Conservation (phyloP, 2,797 vertebrate genomes). For the Botia kubotai region DNA sequence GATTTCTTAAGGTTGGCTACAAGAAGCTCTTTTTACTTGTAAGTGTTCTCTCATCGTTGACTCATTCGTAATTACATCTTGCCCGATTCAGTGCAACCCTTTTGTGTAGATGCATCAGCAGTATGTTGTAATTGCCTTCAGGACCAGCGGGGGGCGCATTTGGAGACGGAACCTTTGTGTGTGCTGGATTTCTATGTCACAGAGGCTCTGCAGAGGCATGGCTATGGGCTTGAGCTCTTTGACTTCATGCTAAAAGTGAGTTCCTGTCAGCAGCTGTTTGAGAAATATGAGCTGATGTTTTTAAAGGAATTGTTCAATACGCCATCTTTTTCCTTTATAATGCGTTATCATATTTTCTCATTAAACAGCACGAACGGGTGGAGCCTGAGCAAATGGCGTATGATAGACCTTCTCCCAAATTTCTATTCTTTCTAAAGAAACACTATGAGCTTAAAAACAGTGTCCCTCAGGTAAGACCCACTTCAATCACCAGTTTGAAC, state of each 20-base stretch:
- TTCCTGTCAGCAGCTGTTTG: neutral
- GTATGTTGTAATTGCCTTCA: constrained; percentile 63
- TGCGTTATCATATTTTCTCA: constrained; percentile 19
- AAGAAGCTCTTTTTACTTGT: constrained; percentile 95
- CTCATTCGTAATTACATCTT: neutral
- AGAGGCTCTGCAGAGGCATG: constrained; percentile 87
- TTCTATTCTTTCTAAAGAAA: constrained; percentile 88
- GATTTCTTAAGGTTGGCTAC: constrained; percentile 91
- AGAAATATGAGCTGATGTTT: neutral
- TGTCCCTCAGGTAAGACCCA: constrained; percentile 86
- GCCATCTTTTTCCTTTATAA: neutral
- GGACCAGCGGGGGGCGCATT: constrained; percentile 85
- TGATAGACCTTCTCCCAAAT: constrained; percentile 89
- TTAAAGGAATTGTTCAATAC: neutral
- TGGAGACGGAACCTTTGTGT: constrained; percentile 90
- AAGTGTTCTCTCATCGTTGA: constrained; percentile 63
- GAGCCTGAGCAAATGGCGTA: constrained; percentile 87
- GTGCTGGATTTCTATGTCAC: constrained; percentile 90
- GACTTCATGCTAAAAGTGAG: constrained; percentile 88
- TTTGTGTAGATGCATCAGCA: neutral
- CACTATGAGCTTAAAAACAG: constrained; percentile 83
- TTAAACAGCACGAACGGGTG: constrained; percentile 81
- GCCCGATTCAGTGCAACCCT: constrained; percentile 1
- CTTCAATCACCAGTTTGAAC: neutral
- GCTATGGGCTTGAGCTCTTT: constrained; percentile 89